phyloP scores from a whole-genome alignment of 2,113 vertebrate genomes.

The Daboia siamensis region DNA sequence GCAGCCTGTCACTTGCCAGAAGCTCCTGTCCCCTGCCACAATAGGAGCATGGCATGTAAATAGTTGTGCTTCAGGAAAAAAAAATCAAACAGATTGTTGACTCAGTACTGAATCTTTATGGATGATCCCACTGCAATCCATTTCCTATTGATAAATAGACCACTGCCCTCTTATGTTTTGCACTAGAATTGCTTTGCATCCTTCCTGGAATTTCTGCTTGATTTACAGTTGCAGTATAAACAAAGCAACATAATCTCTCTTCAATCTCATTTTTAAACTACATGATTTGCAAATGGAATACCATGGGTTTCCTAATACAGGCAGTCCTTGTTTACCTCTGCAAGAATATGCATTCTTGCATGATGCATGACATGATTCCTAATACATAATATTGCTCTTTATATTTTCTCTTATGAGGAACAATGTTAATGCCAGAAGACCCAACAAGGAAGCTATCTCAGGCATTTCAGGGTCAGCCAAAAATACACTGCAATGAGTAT shows the following conservation, averaged over 20 bases:
- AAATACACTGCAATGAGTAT: not conserved
- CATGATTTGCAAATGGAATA: not conserved
- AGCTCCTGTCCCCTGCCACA: slow-evolving; percentile 54
- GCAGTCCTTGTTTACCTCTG: not conserved
- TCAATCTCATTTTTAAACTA: not conserved
- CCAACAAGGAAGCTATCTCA: too few relatives aligned
- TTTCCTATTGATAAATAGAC: not conserved
- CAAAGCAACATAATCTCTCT: not conserved
- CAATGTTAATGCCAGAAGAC: too few relatives aligned
- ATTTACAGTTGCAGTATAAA: not conserved
- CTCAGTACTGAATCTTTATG: not conserved
- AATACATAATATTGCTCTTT: not conserved
- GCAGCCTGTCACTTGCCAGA: slow-evolving; percentile 58
- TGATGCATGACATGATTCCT: not conserved
- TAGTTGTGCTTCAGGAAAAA: slow-evolving; percentile 37
- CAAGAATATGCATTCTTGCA: not conserved
- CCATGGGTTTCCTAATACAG: not conserved
- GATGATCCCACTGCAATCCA: not conserved
- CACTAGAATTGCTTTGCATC: not conserved
- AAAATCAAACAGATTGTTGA: slow-evolving; percentile 9
- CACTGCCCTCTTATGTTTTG: not conserved
- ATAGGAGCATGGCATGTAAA: slow-evolving; percentile 57
- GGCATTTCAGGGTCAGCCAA: not conserved
- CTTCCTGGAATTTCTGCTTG: not conserved
- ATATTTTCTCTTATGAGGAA: too few relatives aligned